phyloP scores from a whole-genome alignment of 2,888 invertebrate species.

The Timema podura region DNA sequence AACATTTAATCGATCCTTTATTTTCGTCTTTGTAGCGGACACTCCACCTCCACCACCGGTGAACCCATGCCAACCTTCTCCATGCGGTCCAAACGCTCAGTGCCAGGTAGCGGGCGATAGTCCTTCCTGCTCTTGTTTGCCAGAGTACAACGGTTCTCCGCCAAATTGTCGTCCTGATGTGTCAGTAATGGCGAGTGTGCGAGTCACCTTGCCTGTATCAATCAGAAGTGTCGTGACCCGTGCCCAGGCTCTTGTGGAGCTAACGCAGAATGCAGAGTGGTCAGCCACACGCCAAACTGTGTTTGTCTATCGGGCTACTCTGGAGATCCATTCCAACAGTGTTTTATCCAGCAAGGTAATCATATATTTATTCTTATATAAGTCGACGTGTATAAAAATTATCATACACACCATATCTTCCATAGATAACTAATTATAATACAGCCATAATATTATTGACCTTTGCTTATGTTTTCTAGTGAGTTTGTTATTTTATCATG shows the following conservation, averaged over 20 bases:
- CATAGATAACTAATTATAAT: neutral
- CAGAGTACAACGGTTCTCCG: constrained; percentile 43
- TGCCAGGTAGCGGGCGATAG: constrained; percentile 54
- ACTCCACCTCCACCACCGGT: constrained; percentile 46
- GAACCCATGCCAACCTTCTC: constrained; percentile 43
- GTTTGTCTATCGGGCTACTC: constrained; percentile 42
- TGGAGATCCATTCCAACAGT: constrained; percentile 42
- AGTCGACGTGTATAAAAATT: neutral
- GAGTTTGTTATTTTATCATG: no score
- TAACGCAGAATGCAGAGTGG: constrained; percentile 41
- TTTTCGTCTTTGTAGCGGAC: neutral
- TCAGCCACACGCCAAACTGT: constrained; percentile 44
- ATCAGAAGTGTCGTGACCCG: constrained; percentile 52
- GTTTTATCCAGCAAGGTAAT: constrained; percentile 35
- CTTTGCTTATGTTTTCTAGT: no score
- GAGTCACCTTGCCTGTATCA: constrained; percentile 44
- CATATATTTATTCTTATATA: neutral
- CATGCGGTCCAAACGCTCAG: constrained; percentile 62
- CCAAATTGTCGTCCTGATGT: constrained; percentile 42
- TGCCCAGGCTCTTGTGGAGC: constrained; percentile 55
- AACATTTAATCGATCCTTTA: no score
- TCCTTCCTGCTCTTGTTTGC: constrained; percentile 52
- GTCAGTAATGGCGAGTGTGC: constrained; percentile 46
- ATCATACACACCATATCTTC: neutral
- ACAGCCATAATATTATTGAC: neutral